Evolutionary conservation across 2,797 vertebrate genomes (phyloP).

Genomic region (Mormyrus proboscirostris): DNA sequence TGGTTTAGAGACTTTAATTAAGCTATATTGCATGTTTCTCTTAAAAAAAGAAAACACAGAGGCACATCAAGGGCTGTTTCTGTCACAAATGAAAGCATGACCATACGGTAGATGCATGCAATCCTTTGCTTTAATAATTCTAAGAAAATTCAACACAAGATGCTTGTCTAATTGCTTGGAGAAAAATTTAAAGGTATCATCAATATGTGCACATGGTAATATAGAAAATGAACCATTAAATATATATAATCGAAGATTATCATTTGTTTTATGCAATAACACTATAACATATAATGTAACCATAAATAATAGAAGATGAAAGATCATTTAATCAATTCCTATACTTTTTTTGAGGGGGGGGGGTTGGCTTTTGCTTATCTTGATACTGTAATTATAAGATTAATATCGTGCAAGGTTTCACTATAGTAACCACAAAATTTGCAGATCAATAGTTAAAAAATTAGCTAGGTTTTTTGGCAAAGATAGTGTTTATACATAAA

Average conservation of each 20-base stretch:
- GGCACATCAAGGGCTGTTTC: background rate
- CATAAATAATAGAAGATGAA: background rate
- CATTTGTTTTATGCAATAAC: background rate
- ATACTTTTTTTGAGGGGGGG: background rate
- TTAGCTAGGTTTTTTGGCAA: background rate
- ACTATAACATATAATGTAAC: background rate
- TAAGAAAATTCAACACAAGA: background rate
- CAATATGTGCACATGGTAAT: constrained; percentile 8
- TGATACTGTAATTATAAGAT: background rate
- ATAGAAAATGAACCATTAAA: background rate
- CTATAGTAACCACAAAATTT: background rate
- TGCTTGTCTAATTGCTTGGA: background rate
- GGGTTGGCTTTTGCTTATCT: background rate
- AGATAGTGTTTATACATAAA: background rate
- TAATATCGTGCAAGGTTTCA: background rate
- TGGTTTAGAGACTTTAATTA: background rate
- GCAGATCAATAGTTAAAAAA: background rate
- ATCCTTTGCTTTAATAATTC: background rate
- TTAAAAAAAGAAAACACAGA: background rate
- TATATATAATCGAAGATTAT: background rate
- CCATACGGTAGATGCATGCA: background rate
- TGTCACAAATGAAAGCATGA: background rate
- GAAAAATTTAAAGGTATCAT: background rate
- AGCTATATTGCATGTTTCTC: background rate
- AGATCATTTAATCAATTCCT: background rate